phyloP scores from a whole-genome alignment of 2,888 invertebrate species.

The Siphonodentalium dalli region DNA sequence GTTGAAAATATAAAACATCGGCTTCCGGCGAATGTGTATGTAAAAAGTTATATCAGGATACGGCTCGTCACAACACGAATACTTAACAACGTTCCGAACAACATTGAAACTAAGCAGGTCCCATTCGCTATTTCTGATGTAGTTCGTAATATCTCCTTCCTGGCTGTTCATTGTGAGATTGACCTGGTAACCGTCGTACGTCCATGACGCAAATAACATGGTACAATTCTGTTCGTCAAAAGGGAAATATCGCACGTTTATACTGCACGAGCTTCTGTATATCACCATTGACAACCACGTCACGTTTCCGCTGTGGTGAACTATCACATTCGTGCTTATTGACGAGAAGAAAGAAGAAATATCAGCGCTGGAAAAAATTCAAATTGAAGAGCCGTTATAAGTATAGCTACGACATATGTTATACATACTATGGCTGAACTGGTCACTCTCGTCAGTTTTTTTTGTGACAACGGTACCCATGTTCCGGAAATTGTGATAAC shows the following conservation, averaged over 20 bases:
- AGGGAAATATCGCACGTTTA: conserved; percentile 70
- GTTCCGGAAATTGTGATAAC: too few relatives aligned
- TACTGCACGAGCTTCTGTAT: conserved; percentile 69
- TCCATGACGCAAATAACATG: conserved; percentile 70
- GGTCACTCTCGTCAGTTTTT: too few relatives aligned
- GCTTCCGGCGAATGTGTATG: conserved; percentile 67
- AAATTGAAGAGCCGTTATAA: neutral
- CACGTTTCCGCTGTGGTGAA: conserved; percentile 68
- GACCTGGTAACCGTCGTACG: conserved; percentile 68
- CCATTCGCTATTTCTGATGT: conserved; percentile 91
- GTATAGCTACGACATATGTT: neutral
- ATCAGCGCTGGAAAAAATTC: conserved; percentile 55
- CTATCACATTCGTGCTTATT: conserved; percentile 70
- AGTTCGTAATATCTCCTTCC: conserved; percentile 85
- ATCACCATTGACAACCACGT: conserved; percentile 70
- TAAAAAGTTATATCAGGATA: conserved; percentile 69
- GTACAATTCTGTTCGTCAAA: conserved; percentile 70
- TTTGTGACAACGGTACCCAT: too few relatives aligned
- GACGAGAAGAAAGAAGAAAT: conserved; percentile 57
- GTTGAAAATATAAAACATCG: conserved; percentile 70
- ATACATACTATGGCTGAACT: too few relatives aligned
- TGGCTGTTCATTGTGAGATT: conserved; percentile 68
- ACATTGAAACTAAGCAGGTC: conserved; percentile 71
- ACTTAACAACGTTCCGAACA: conserved; percentile 69
- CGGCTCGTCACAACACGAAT: conserved; percentile 65